Evolutionary conservation across 1,140 invertebrate genomes (phyloP).

Genomic region (Kradibia gibbosae): DNA sequence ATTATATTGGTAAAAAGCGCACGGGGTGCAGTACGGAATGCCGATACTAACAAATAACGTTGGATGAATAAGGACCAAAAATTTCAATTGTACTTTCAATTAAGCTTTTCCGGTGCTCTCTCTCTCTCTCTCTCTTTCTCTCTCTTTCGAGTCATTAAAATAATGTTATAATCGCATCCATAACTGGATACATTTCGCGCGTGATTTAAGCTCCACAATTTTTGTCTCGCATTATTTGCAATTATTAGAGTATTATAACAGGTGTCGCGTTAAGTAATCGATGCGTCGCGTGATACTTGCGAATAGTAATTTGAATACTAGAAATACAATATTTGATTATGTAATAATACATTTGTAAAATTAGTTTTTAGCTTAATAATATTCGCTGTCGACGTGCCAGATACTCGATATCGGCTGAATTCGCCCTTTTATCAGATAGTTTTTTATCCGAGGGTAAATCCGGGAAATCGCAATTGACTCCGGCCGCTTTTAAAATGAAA

Average conservation of each 20-base stretch:
- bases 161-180: background rate
- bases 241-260: background rate
- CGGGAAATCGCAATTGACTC: background rate
- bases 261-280: background rate
- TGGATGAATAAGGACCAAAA: constrained; percentile 2
- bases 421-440: background rate
- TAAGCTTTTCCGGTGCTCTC: background rate
- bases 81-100: constrained; percentile 8
- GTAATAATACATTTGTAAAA: too few species aligned
- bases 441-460: background rate
- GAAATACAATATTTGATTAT: background rate
- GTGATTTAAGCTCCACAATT: background rate
- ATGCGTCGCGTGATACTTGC: background rate
- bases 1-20: too few species aligned
- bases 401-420: background rate
- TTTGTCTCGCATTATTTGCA: background rate
- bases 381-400: too few species aligned
- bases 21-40: background rate
- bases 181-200: background rate
- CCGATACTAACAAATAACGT: background rate
- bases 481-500: background rate
- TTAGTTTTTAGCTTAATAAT: too few species aligned
- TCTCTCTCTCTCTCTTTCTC: background rate
- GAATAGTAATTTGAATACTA: background rate
- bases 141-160: background rate